Conservation (phyloP, 2,888 invertebrate genomes). For the Salpingus planirostris region DNA sequence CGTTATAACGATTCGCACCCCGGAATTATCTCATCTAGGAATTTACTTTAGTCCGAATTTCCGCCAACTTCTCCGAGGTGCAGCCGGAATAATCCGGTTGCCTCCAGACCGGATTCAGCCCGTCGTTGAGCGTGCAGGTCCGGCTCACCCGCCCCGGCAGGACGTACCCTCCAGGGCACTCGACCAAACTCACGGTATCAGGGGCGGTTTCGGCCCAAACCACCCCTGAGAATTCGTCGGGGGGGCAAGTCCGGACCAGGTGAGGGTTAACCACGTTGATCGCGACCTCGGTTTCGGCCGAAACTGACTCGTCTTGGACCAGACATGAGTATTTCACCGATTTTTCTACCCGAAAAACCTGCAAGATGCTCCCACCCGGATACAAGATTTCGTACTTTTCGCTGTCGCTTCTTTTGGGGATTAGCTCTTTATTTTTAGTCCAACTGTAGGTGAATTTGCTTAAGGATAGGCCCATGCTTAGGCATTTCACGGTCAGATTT, state of each 20-base stretch:
- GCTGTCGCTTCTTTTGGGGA: conserved; percentile 63
- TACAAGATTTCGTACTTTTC: conserved; percentile 80
- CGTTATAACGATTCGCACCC: neutral
- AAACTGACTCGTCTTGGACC: conserved; percentile 43
- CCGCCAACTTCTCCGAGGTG: conserved; percentile 53
- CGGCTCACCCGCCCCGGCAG: conserved; percentile 44
- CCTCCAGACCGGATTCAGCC: conserved; percentile 63
- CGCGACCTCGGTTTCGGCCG: conserved; percentile 53
- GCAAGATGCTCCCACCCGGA: conserved; percentile 74
- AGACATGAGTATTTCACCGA: conserved; percentile 60
- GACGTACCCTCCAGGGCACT: conserved; percentile 49
- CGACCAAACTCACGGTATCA: conserved; percentile 58
- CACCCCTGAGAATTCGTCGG: conserved; percentile 49
- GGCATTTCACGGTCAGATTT: conserved; percentile 61
- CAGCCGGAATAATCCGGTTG: conserved; percentile 69
- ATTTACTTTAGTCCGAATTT: no score
- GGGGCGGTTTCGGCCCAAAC: conserved; percentile 64
- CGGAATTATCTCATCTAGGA: neutral
- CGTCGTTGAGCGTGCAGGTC: conserved; percentile 51
- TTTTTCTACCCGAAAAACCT: conserved; percentile 71
- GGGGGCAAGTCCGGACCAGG: conserved; percentile 49
- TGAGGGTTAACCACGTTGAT: conserved; percentile 56
- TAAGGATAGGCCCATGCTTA: conserved; percentile 58
- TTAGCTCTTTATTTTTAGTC: conserved; percentile 67
- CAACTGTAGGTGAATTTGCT: conserved; percentile 72